These are phyloP conservation scores for Cantharis lateralis DNA, from an alignment of 2,888 invertebrate genomes.

Conservation along the genomic window DNA sequence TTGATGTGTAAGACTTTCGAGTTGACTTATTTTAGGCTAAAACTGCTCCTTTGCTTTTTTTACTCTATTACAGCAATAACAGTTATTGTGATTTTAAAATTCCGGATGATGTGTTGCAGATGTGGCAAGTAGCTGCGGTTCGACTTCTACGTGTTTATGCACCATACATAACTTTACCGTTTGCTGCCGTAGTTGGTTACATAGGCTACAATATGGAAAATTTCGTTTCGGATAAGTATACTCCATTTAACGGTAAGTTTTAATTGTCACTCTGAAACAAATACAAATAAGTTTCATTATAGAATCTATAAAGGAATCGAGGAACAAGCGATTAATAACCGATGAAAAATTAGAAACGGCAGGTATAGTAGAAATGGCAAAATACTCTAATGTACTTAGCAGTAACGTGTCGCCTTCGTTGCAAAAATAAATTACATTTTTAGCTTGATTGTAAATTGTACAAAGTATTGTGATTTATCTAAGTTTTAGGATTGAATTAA, in stretches of 20 bases:
- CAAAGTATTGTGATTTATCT: not conserved
- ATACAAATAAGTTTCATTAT: not conserved
- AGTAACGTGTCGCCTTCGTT: constrained; percentile 70
- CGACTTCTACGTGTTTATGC: constrained; percentile 73
- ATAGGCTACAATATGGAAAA: constrained; percentile 87
- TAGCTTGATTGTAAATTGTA: not conserved
- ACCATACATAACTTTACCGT: constrained; percentile 78
- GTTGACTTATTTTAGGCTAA: too few relatives aligned
- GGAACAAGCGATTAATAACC: constrained; percentile 68
- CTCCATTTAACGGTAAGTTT: constrained; percentile 70
- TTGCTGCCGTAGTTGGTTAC: constrained; percentile 80
- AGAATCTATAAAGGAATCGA: constrained; percentile 76
- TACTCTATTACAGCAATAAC: too few relatives aligned
- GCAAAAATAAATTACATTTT: constrained; percentile 46
- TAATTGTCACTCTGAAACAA: too few relatives aligned
- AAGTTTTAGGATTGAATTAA: not conserved
- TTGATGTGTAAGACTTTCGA: too few relatives aligned
- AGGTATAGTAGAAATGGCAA: constrained; percentile 69
- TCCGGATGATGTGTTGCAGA: constrained; percentile 48
- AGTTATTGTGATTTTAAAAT: too few relatives aligned
- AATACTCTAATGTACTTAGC: constrained; percentile 69
- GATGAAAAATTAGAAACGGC: constrained; percentile 64
- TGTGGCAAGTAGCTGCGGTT: constrained; percentile 76
- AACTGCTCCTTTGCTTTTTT: too few relatives aligned
- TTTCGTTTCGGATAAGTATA: constrained; percentile 72